Percentiles rank a stretch among this genome's conserved stretches.
phyloP scores from a whole-genome alignment of 2,113 vertebrate genomes.

The Neolamprologus tretocephalus region DNA sequence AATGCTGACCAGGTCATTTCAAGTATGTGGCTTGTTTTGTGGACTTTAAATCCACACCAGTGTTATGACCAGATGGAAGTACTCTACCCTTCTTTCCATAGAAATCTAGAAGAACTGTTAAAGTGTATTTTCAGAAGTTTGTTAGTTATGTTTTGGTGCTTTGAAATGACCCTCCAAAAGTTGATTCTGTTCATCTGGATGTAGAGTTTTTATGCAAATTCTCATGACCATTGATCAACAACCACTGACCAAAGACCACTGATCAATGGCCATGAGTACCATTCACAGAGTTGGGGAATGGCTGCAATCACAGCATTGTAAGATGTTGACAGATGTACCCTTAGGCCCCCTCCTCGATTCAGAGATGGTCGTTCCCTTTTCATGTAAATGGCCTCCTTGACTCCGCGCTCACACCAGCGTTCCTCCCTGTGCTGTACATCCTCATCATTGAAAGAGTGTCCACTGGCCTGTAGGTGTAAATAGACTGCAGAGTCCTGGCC shows the following conservation, averaged over 20 bases:
- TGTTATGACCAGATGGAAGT: neutral
- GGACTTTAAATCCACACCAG: neutral
- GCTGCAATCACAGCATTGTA: no score
- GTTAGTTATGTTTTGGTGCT: neutral
- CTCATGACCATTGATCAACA: neutral
- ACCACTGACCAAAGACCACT: no score
- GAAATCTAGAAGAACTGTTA: neutral
- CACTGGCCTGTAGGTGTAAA: no score
- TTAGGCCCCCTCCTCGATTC: no score
- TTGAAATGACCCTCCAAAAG: neutral
- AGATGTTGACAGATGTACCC: no score
- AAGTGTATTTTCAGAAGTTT: neutral
- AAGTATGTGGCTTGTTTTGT: neutral
- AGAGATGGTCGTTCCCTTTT: no score
- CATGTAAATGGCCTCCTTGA: no score
- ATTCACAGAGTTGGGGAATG: no score
- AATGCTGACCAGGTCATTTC: neutral
- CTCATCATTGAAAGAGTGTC: no score
- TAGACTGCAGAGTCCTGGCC: no score
- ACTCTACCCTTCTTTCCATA: neutral
- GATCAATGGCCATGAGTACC: no score
- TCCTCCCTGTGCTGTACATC: no score
- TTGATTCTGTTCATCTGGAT: neutral
- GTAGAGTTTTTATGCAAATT: neutral
- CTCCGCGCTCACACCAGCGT: rapidly evolving